phyloP scores from a whole-genome alignment of 2,113 vertebrate species.

The Elgaria multicarinata region DNA sequence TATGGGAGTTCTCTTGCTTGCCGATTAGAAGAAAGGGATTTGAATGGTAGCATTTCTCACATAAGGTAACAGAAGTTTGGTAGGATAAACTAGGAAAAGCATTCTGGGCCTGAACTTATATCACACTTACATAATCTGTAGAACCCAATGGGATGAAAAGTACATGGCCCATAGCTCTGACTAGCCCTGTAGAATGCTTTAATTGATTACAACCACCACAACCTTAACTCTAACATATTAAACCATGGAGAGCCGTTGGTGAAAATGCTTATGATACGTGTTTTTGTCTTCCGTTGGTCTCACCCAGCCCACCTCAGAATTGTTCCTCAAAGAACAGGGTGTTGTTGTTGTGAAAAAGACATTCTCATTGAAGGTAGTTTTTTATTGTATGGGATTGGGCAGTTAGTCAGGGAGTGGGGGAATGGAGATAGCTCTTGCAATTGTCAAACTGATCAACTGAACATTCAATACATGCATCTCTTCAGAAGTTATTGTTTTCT shows the following conservation, averaged over 20 bases:
- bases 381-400: background rate
- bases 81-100: conserved; percentile 26
- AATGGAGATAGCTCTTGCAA: too few relatives aligned
- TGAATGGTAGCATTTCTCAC: background rate
- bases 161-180: background rate
- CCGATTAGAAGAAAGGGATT: background rate
- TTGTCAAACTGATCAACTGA: too few relatives aligned
- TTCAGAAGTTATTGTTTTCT: too few relatives aligned
- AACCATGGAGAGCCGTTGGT: background rate
- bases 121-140: background rate
- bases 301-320: background rate
- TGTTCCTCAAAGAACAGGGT: background rate
- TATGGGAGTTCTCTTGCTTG: background rate
- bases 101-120: conserved; percentile 35
- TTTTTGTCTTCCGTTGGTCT: background rate
- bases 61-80: background rate
- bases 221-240: background rate
- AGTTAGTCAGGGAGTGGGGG: background rate
- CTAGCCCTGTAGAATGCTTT: background rate
- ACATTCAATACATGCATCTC: too few relatives aligned
- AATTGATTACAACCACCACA: background rate
- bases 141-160: background rate
- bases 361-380: background rate
- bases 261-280: background rate
- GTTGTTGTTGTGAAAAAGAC: too few relatives aligned